Base-by-base conservation (phyloP, 2,888 invertebrate genomes). In the Siphlonurus alternatus region DNA sequence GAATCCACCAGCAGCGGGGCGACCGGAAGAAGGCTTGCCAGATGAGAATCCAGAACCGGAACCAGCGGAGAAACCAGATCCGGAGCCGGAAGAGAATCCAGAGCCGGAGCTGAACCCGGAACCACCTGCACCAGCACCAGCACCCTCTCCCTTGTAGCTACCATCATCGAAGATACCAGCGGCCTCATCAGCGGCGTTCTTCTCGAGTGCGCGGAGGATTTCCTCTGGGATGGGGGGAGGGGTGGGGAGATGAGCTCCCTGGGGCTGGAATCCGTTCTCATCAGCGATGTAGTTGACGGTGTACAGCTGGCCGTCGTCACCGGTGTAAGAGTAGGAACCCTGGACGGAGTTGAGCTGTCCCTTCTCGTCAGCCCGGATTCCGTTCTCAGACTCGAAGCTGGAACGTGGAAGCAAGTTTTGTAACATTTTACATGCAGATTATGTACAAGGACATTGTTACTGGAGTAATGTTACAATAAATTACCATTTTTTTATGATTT, bases 51-150 rank as follows among this genome's bases (percentile, higher is more conserved):
- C 61, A 61, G 25, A 25, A 1, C 59, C 63, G 2, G 63, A 56
- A 38, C 63, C 63, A 19, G 59, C 63, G 1, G 59, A 56, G 23
- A 53, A 53, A 10, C 53, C n/a, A 23, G 53, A 53, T 1, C 59
- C 63, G 10, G 19, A 54, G 3, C 59, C 63, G 23, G 38, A 56
- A 10, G 25, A 23, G 10, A 23, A 51, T 10, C 51, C 53, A 18
- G 20, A 25, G 10, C 59, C 89, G 92, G 72, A 83, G 88, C 66
- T 81, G 92, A 65, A 93, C 93, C 15, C 90, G 88, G 84, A 93
- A 93, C 59, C 93, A 93, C 77, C 79, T 92, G 10, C 68, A 56
- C 79, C 75, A 68, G 79, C 79, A 24, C 79, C 79, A 56, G 79
- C 78, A 71, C 79, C 79, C 66, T 79, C 73, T 10, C 78, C 78